A percentile compares a stretch with the other conserved stretches of the same genome.
Conservation (phyloP, 1,140 invertebrate species). For the Panulirus ornatus region DNA sequence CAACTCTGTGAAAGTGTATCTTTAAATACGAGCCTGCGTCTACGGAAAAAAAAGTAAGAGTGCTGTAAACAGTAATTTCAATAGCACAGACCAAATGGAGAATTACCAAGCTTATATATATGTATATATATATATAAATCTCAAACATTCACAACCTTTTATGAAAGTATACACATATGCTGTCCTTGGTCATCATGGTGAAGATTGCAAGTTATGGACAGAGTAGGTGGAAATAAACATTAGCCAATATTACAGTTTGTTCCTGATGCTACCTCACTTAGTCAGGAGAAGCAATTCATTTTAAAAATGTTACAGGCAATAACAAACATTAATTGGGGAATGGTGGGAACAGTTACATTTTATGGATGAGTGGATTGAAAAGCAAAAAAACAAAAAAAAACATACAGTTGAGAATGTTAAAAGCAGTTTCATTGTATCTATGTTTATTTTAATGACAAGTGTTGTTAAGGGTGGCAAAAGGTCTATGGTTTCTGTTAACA, state of each 20-base stretch:
- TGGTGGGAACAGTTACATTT: too few species aligned
- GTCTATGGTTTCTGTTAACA: not conserved
- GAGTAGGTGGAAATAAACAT: not conserved
- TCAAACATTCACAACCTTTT: slow-evolving; percentile 8
- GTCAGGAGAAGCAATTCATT: too few species aligned
- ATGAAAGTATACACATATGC: not conserved
- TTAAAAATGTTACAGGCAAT: too few species aligned
- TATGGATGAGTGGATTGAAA: too few species aligned
- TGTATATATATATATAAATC: slow-evolving; percentile 17
- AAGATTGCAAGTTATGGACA: not conserved
- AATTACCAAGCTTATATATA: slow-evolving; percentile 4
- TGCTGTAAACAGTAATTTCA: slow-evolving; percentile 2
- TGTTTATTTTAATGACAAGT: too few species aligned
- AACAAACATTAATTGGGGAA: too few species aligned
- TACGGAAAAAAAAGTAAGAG: not conserved
- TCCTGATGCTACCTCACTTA: too few species aligned
- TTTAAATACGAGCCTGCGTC: slow-evolving; percentile 8
- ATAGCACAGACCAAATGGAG: not conserved
- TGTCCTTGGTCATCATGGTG: not conserved
- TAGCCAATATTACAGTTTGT: too few species aligned
- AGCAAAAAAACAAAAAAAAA: too few species aligned
- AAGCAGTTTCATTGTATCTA: too few species aligned
- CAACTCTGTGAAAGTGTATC: slow-evolving; percentile 3
- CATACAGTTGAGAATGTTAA: too few species aligned
- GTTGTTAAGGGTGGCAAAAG: too few species aligned